phyloP scores from a whole-genome alignment of 2,113 vertebrate genomes.

The Variabilichromis moorii region DNA sequence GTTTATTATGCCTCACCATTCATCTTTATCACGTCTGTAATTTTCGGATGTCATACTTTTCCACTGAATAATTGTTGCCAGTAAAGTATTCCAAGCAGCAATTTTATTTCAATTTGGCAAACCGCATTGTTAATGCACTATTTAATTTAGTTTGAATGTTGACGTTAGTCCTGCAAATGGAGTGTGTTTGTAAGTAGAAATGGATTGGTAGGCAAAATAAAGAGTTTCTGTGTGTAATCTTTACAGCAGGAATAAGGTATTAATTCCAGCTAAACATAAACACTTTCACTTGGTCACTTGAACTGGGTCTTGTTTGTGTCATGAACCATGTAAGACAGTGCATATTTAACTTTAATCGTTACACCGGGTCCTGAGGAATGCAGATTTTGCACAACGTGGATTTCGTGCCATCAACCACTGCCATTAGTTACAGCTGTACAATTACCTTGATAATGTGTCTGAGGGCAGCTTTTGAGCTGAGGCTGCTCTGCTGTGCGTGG shows the following conservation, averaged over 20 bases:
- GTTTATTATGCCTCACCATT: background rate
- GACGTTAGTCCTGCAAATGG: background rate
- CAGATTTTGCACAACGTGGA: conserved; percentile 28
- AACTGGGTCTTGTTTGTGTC: conserved; percentile 6
- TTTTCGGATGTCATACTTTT: background rate
- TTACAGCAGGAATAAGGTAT: background rate
- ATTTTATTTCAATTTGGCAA: background rate
- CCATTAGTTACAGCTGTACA: conserved; percentile 30
- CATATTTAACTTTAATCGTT: conserved; percentile 40
- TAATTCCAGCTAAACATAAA: background rate
- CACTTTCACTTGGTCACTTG: background rate
- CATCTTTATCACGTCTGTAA: background rate
- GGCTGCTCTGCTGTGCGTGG: background rate
- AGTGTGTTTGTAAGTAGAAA: background rate
- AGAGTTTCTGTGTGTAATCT: background rate
- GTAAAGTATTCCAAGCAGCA: background rate
- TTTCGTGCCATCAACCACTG: conserved; percentile 14
- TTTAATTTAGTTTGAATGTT: background rate
- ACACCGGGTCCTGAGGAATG: background rate
- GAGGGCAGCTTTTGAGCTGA: conserved; percentile 30
- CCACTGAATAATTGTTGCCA: background rate
- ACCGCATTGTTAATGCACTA: background rate
- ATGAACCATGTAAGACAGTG: conserved; percentile 21
- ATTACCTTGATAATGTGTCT: conserved; percentile 38
- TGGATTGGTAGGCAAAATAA: background rate